Conservation (phyloP, 2,888 invertebrate genomes). For the Microplitis manilae region DNA sequence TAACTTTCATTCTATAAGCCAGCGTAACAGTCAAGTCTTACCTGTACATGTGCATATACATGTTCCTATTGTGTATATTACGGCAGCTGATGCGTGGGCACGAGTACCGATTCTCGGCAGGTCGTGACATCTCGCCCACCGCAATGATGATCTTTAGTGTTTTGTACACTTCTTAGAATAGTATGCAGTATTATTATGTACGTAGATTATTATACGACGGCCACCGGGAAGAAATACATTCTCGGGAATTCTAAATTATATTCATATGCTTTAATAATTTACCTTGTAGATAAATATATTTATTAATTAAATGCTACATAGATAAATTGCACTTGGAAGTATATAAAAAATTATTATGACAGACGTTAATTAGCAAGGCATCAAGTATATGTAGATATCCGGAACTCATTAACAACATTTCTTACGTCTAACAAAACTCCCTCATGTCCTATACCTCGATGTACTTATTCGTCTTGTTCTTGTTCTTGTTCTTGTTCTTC, state of each 20-base stretch:
- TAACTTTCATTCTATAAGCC: constrained; percentile 5
- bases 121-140: constrained; percentile 33
- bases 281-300: constrained; percentile 7
- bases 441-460: constrained; percentile 3
- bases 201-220: neutral
- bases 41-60: neutral
- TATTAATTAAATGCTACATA: constrained; percentile 3
- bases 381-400: constrained; percentile 46
- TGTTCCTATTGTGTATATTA: neutral
- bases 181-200: neutral
- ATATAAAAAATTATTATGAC: neutral
- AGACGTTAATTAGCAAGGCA: neutral
- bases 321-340: neutral
- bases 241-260: neutral
- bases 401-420: constrained; percentile 47
- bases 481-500: constrained; percentile 32
- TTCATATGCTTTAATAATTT: neutral
- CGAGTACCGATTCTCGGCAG: constrained; percentile 27
- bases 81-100: constrained; percentile 25
- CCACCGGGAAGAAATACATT: neutral
- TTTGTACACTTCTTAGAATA: constrained; percentile 2
- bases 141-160: constrained; percentile 14
- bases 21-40: neutral
- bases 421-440: constrained; percentile 39
- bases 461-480: constrained; percentile 42